These are phyloP conservation scores for Perca flavescens DNA, from an alignment of 2,113 vertebrate genomes.

Conservation along the genomic window DNA sequence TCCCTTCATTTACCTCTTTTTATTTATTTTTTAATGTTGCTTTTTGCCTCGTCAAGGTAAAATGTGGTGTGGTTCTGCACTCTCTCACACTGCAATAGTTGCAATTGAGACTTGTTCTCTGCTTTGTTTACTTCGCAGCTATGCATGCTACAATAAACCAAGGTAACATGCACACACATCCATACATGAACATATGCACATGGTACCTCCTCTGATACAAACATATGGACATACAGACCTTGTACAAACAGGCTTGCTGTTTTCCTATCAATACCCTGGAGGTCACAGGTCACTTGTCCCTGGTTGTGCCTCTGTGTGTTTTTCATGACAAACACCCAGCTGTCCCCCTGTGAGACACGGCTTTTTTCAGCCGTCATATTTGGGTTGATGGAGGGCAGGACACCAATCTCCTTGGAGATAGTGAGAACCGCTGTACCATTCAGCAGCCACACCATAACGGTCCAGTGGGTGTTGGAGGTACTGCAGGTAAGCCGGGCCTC, in stretches of 20 bases:
- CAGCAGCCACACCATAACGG: constrained; percentile 87
- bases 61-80: constrained; percentile 40
- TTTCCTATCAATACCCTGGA: constrained; percentile 69
- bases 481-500: constrained; percentile 88
- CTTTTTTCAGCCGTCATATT: constrained; percentile 78
- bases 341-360: constrained; percentile 9
- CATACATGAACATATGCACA: neutral
- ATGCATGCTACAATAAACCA: constrained; percentile 18
- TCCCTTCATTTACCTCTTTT: constrained; percentile 33
- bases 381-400: constrained; percentile 65
- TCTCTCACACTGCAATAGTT: constrained; percentile 36
- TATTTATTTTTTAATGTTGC: constrained; percentile 18
- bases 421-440: constrained; percentile 74
- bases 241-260: constrained; percentile 86
- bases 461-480: constrained; percentile 77
- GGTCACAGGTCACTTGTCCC: constrained; percentile 87
- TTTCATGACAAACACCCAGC: constrained; percentile 86
- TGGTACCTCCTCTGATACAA: neutral
- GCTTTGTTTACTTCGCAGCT: constrained; percentile 31
- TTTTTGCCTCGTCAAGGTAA: constrained; percentile 57
- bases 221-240: constrained; percentile 77
- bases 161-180: constrained; percentile 7
- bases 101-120: constrained; percentile 47
- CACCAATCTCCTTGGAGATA: constrained; percentile 62
- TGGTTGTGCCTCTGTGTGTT: constrained; percentile 72